Base-by-base conservation (phyloP, 2,797 vertebrate genomes). In the Aldrovandia affinis region DNA sequence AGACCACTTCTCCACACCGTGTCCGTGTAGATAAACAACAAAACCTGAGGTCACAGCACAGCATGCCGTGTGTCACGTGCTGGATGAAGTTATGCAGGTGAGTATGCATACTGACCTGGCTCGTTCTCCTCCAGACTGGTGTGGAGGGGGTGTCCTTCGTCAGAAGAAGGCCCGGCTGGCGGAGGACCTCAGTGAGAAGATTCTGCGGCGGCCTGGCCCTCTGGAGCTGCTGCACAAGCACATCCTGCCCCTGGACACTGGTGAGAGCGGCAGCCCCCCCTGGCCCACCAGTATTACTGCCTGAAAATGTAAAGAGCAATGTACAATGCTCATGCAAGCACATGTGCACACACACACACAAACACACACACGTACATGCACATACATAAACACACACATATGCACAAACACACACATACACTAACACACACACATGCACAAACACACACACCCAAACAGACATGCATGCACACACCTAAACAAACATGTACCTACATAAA, bases 81-180 rank as follows among this genome's bases (percentile, higher is more conserved):
- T n/a, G 50, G 50, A 52, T 12, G 50, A 12, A 52, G 50, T 52
- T 15, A 20, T 57, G 55, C 12, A 57, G 55, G 18, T 25, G 70
- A 25, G 25, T 3, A n/a, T 25, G 36, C 44, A 39, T 22, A 57
- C 70, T 47, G 39, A n/a, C 39, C 20, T 7, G 0, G 28, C 59
- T 28, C 1, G 44, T 25, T 20, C 44, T 78, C 55, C 4, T 70
- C 36, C 83, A 96, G 95, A 94, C 86, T 94, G 92, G 89, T 86
- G 88, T 85, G 90, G 80, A 42, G 88, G 90, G 42, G 96, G 96
- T 81, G 95, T 96, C 91, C 95, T 97, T 88, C 97, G 96, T 94
- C 95, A 97, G 88, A 99, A 97, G 93, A 97, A 97, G 91, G 94
- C 97, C 89, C 96, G 97, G 30, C 93, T 97, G 90, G 93, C 95